Conservation (phyloP, 23 tunicate species). For the Styela plicata region DNA sequence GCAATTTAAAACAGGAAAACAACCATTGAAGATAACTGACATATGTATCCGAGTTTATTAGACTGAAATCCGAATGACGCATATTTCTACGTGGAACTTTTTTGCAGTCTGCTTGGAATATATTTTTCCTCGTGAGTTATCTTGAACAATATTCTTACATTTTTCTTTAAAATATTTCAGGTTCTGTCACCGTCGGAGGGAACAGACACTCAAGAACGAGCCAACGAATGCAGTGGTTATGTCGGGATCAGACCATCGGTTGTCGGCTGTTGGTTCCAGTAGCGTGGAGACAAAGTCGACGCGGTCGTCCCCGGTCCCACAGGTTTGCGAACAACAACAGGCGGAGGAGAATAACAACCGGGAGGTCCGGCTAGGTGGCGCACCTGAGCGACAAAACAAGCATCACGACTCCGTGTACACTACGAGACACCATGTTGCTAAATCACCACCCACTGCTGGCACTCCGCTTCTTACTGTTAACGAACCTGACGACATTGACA, state of each 20-base stretch:
- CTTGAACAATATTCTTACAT: too few species aligned
- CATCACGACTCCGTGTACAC: neutral
- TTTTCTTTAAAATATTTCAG: slow-evolving; percentile 11
- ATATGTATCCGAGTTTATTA: too few species aligned
- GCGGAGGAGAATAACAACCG: neutral
- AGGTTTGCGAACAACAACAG: slow-evolving; percentile 1
- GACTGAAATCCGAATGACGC: too few species aligned
- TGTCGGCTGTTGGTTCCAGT: slow-evolving; percentile 16
- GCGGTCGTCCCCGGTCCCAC: slow-evolving; percentile 29
- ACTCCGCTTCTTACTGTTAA: slow-evolving; percentile 19
- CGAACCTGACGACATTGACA: slow-evolving; percentile 21
- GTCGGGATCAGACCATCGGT: slow-evolving; percentile 1
- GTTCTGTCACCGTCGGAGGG: slow-evolving; percentile 15
- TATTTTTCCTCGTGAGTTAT: too few species aligned
- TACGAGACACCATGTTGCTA: neutral
- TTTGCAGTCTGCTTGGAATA: too few species aligned
- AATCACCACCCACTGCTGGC: slow-evolving; percentile 23
- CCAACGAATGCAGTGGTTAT: neutral
- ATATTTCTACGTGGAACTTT: too few species aligned
- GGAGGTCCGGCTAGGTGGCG: neutral
- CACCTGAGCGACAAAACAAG: neutral
- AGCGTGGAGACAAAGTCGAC: slow-evolving; percentile 25
- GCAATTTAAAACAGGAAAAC: too few species aligned
- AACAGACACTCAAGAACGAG: neutral
- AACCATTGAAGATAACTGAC: too few species aligned